Conservation (phyloP, 2,797 vertebrate species). For the Xenopus petersii region DNA sequence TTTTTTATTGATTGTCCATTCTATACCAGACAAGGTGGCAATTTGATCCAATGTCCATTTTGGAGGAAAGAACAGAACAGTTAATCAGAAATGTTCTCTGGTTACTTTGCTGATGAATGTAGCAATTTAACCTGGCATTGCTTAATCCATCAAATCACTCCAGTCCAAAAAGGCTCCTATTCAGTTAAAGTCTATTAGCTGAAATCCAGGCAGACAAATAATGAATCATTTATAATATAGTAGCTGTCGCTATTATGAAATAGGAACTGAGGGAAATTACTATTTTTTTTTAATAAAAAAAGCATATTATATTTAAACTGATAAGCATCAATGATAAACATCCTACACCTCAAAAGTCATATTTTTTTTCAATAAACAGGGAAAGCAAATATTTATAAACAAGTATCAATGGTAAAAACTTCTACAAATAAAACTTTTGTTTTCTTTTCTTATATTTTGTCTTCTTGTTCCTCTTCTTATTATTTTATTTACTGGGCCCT, state of each 20-base stretch:
- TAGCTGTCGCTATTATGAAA: slow-evolving; percentile 43
- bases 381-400: no score
- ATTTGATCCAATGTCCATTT: slow-evolving; percentile 24
- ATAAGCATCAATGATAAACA: slow-evolving; percentile 40
- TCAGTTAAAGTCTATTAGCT: slow-evolving; percentile 39
- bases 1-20: slow-evolving; percentile 13
- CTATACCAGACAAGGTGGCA: slow-evolving; percentile 10
- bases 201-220: slow-evolving; percentile 39
- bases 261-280: slow-evolving; percentile 45
- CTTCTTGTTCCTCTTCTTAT: no score
- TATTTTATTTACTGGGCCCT: no score
- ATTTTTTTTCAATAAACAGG: no score
- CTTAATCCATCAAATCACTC: slow-evolving; percentile 52
- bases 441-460: no score
- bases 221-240: slow-evolving; percentile 40
- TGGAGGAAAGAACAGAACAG: slow-evolving; percentile 16
- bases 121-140: slow-evolving; percentile 50
- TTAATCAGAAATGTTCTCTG: slow-evolving; percentile 20
- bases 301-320: slow-evolving; percentile 43
- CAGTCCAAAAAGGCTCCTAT: slow-evolving; percentile 44
- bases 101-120: slow-evolving; percentile 26
- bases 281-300: slow-evolving; percentile 43
- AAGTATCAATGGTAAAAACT: no score
- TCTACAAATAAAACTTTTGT: no score
- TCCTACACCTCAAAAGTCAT: no score